Evolutionary conservation across 2,888 invertebrate species (phyloP), one percentile per base, ranked within the genome.

Genomic region (Eupithecia pulchellata): DNA sequence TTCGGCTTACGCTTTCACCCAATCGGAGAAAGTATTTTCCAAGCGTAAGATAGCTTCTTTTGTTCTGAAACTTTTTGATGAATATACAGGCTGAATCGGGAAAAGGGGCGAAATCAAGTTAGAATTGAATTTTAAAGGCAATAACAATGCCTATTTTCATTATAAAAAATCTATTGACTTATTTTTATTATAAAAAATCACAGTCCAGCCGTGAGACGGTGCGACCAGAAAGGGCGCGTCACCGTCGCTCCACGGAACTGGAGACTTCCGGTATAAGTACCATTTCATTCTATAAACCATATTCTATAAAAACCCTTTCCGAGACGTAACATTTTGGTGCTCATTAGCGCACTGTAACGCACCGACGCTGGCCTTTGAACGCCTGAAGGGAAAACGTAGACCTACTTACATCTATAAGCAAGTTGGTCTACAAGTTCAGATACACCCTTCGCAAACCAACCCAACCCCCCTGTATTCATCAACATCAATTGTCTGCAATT

Each of bases 21-120:
- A 73, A 66, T 72, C 64, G 60, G 67, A 70, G 66, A 64, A 78
- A 78, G 75, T 83, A 83, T 86, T 87, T 83, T 80, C 76, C 66
- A 68, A 75, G 52, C 52, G 13, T 47, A 9, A 39, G 17, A 39
- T 39, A 20, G 11, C 52, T 11, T 25, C 25, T 52, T 52, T 52
- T 39, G 52, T 20, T 52, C 11, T 52, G 47, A 52, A 25, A 52
- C 52, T 52, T 52, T 47, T 20, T 52, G 52, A 25, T 52, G 52
- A 52, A 11, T 52, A 11, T 52, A 52, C 25, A 25, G 52, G 52
- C 0, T 52, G 52, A 20, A 25, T 25, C 52, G 13, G 20, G 25
- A 52, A 25, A 52, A 25, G 25, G 25, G 25, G 52, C 52, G 11
- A 20, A 47, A 20, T 20, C 20, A 25, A 13, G 13, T 52, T 11